These are phyloP conservation scores for Morone chrysops DNA, from an alignment of 2,113 vertebrate genomes.

Conservation along the genomic window DNA sequence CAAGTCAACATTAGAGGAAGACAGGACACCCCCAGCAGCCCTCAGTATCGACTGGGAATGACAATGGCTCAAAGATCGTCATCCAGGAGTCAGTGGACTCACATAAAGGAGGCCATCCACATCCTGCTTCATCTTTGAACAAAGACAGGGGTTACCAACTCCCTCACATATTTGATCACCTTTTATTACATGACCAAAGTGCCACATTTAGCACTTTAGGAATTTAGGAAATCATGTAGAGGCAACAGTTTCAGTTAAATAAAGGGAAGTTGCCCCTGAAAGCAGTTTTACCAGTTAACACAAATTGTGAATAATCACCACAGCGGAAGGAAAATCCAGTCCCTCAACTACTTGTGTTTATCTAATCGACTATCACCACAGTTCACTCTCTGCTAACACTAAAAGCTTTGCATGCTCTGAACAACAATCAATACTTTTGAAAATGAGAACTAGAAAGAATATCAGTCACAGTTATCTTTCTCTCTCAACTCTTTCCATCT, in stretches of 20 bases:
- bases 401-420: constrained; percentile 50
- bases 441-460: constrained; percentile 47
- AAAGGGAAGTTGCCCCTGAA: not conserved
- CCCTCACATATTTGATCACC: not conserved
- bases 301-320: not conserved
- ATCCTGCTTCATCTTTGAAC: not conserved
- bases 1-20: too few relatives aligned
- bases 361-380: constrained; percentile 31
- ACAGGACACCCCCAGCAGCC: too few relatives aligned
- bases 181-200: not conserved
- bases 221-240: not conserved
- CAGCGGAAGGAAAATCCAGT: not conserved
- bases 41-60: too few relatives aligned
- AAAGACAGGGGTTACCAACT: not conserved
- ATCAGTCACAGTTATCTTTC: constrained; percentile 23
- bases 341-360: constrained; percentile 1
- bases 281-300: constrained; percentile 8
- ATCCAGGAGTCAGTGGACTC: too few relatives aligned
- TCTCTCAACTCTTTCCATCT: not conserved
- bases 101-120: too few relatives aligned
- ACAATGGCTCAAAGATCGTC: too few relatives aligned
- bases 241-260: not conserved
- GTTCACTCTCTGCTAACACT: constrained; percentile 36
- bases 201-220: not conserved
- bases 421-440: constrained; percentile 50